Base-by-base conservation (phyloP, 2,113 vertebrate genomes). In the Gadus chalcogrammus region DNA sequence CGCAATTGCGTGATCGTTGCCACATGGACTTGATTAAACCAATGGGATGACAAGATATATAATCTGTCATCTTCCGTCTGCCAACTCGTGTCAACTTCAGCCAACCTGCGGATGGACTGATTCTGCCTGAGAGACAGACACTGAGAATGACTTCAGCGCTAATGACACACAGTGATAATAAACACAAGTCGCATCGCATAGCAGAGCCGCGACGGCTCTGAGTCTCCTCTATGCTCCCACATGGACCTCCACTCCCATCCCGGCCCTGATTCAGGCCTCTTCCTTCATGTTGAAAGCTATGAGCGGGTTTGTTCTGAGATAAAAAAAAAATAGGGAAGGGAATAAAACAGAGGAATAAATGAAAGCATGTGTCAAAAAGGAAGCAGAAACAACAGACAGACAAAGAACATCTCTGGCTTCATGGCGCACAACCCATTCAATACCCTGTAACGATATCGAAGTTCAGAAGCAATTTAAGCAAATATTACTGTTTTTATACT, bases 101-200 rank as follows among this genome's bases (percentile, higher is more conserved):
- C 56, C 38, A 69, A 61, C 58, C 38, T 55, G 60, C 68, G 61
- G n/a, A 35, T 24, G n/a, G 18, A 28, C 59, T 69, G 53, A 15
- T 35, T 60, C 61, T 15, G 56, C 64, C 63, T 35, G 18, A 55
- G 59, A 65, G 70, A 73, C 66, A 75, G 42, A 62, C 42, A 53
- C 27, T n/a, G n/a, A n/a, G n/a, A 31, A 67, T 63, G 27, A 62
- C 69, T 17, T 56, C 27, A 70, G 35, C 9, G 67, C 53, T 68
- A 65, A 74, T 76, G 20, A 13, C 42, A 63, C 58, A 71, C 64
- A 73, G 77, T 67, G 60, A 79, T 74, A 74, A 77, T 67, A 53
- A 70, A 72, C 42, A 48, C 42, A 48, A 24, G 61, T 68, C 74
- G 42, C 56, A 62, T 73, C 56, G 70, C 64, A 22, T 60, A 70